These are phyloP conservation scores for Neolamprologus ventralis DNA, from an alignment of 2,113 vertebrate species.

Conservation along the genomic window DNA sequence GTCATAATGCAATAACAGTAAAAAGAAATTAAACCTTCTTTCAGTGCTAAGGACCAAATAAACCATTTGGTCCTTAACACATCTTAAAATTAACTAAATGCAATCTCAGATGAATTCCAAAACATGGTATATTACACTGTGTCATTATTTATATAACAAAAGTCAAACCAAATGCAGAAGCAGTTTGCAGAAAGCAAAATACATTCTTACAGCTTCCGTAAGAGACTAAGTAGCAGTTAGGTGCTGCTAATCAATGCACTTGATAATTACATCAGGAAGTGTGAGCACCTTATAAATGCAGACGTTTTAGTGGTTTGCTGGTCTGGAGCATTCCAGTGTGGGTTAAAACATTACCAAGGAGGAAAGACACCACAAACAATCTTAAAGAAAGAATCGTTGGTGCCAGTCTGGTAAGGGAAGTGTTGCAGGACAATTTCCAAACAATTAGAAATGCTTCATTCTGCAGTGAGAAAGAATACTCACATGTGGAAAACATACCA, in stretches of 20 bases:
- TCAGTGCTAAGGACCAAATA: background rate
- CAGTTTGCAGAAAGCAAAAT: background rate
- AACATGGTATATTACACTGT: background rate
- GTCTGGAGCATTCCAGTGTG: background rate
- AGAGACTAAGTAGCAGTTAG: background rate
- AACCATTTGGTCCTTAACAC: background rate
- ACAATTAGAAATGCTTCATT: background rate
- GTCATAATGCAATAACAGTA: background rate
- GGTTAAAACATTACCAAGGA: background rate
- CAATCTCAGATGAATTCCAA: background rate
- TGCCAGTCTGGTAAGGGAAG: background rate
- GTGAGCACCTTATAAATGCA: background rate
- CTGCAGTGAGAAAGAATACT: background rate
- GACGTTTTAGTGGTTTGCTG: background rate
- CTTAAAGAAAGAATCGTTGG: background rate
- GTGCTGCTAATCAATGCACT: background rate
- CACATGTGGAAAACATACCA: background rate
- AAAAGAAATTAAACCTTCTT: background rate
- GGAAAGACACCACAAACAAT: rapidly evolving
- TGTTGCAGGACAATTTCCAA: background rate
- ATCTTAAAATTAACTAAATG: background rate
- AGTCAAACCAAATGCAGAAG: background rate
- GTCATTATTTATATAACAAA: background rate
- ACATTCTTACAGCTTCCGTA: background rate
- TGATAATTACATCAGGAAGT: background rate